Evolutionary conservation across 1,140 invertebrate genomes (phyloP), one percentile per base, ranked within the genome.

Genomic region (Drosophila grimshawi): DNA sequence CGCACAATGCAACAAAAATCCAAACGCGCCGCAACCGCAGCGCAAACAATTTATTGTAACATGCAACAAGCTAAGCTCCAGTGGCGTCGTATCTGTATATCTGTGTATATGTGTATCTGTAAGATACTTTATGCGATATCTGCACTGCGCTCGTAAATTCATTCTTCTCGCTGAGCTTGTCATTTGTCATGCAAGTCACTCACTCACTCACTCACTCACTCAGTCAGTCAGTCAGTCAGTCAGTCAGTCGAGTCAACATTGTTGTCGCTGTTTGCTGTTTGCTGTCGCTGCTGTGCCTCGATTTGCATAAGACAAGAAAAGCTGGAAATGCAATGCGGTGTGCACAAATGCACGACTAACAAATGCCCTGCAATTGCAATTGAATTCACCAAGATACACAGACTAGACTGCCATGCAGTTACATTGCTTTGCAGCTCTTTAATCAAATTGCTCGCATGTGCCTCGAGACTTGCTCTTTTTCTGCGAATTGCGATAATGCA

Each of bases 71-170:
- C 64, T 56, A 35, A 19, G 43, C 8, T 35, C 49, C 46, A 57
- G 10, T 43, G 10, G 19, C 19, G 19, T 19, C 19, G 19, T 19
- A 19, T 19, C 19, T 43, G 39, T 43, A 37, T 37, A 5, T 7
- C 5, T 37, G 35, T 37, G 5, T 37, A 7, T 37, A 2, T 37
- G 29, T 68, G 63, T 59, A 77, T 80, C 83, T 88, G 72, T 68
- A 43, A 65, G 83, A 88, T 89, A 80, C 85, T 89, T 88, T 89
- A 80, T 86, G 82, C 83, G 83, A 66, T 83, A 88, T 89, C 83
- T 86, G 83, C 83, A 86, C 45, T 83, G 68, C 55, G 83, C 83
- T 86, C 85, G 56, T 86, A 86, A 86, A 86, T 86, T 88, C 80
- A 70, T 67, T 86, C 55, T 57, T 75, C 64, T 27, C 45, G 63